A percentile compares a stretch with the other conserved stretches of the same genome.
These are phyloP conservation scores for Montipora cactus DNA, from an alignment of 64 coral and sea anemone genomes.

Conservation along the genomic window DNA sequence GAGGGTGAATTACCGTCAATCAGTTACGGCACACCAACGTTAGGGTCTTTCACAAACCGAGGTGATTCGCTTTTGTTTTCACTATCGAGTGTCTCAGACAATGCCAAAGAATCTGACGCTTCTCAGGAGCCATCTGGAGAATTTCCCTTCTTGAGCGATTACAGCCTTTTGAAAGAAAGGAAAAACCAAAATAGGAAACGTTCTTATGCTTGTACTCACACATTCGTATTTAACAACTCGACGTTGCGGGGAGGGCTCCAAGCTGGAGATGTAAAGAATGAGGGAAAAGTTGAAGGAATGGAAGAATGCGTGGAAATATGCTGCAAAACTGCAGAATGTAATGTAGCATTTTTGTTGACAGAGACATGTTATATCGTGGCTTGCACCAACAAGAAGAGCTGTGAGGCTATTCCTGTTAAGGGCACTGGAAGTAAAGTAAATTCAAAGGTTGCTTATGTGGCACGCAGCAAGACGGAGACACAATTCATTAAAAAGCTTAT, in stretches of 20 bases:
- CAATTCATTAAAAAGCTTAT: constrained; percentile 54
- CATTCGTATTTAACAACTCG: constrained; percentile 71
- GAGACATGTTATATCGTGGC: constrained; percentile 76
- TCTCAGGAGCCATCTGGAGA: neutral
- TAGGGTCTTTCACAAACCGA: neutral
- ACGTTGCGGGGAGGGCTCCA: constrained; percentile 65
- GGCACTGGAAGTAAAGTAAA: neutral
- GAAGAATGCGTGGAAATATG: constrained; percentile 71
- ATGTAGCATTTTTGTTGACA: constrained; percentile 74
- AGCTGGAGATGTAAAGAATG: constrained; percentile 70
- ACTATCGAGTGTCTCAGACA: neutral
- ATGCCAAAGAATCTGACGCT: neutral
- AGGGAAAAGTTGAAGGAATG: constrained; percentile 51
- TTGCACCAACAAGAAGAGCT: constrained; percentile 71
- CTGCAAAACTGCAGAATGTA: constrained; percentile 82
- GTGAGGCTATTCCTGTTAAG: constrained; percentile 67
- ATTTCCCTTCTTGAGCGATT: constrained; percentile 29
- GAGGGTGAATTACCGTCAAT: neutral
- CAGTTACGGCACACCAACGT: neutral
- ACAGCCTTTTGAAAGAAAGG: constrained; percentile 15
- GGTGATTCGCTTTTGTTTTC: neutral
- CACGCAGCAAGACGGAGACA: constrained; percentile 76
- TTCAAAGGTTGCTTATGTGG: constrained; percentile 80
- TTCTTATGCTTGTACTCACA: constrained; percentile 65
- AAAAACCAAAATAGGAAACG: constrained; percentile 25